Conservation (phyloP, 2,113 vertebrate species). For the Hippocampus barbouri region DNA sequence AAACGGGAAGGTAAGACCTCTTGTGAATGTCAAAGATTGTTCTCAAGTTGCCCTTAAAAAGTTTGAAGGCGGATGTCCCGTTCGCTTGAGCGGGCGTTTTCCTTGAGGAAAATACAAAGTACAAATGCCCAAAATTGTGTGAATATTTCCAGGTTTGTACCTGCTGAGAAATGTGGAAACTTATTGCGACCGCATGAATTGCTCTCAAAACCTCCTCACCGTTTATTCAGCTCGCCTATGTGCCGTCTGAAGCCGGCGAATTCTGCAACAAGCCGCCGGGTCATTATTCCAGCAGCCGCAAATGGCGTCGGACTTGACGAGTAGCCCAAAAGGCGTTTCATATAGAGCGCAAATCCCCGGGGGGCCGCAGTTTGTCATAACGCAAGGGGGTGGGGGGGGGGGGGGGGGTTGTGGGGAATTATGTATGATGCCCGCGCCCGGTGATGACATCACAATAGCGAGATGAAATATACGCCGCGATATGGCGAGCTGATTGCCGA, state of each 20-base stretch:
- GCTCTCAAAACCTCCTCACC: constrained; percentile 44
- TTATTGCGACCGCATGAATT: background rate
- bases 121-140: no score
- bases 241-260: constrained; percentile 59
- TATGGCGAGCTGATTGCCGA: constrained; percentile 75
- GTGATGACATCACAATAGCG: constrained; percentile 79
- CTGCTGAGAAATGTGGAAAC: background rate
- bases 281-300: constrained; percentile 67
- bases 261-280: constrained; percentile 58
- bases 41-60: no score
- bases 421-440: constrained; percentile 73
- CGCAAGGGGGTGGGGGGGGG: constrained; percentile 27
- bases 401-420: constrained; percentile 63
- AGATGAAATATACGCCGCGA: constrained; percentile 80
- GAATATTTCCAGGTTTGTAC: background rate
- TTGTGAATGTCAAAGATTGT: no score
- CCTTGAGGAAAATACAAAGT: no score
- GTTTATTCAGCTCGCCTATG: constrained; percentile 67
- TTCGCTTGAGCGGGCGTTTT: no score
- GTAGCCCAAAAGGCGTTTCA: constrained; percentile 67
- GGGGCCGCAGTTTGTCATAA: constrained; percentile 75
- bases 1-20: no score
- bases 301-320: constrained; percentile 66
- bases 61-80: no score
- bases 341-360: constrained; percentile 62